A percentile compares a stretch with the other conserved stretches of the same genome.
phyloP scores from a whole-genome alignment of 2,797 vertebrate species.

The Harpagifer antarcticus region DNA sequence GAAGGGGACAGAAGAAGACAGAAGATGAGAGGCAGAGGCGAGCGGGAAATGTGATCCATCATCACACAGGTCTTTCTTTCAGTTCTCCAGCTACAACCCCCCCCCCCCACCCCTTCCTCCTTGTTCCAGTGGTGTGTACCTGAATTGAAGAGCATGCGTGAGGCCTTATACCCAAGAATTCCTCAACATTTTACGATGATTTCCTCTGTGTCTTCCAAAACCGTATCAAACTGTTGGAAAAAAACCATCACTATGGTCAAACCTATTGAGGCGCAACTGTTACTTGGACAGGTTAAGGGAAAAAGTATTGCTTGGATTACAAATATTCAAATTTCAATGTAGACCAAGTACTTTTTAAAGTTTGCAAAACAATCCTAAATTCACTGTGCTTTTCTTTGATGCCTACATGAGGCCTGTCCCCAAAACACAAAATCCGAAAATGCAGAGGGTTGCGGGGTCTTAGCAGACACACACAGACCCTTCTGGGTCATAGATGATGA shows the following conservation, averaged over 20 bases:
- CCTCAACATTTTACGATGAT: background rate
- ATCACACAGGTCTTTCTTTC: conserved; percentile 49
- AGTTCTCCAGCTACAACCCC: conserved; percentile 14
- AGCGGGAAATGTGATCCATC: conserved; percentile 69
- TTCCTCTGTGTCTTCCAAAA: conserved; percentile 8
- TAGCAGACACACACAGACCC: too few relatives aligned
- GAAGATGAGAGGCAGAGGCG: conserved; percentile 61
- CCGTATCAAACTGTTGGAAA: background rate
- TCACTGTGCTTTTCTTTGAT: too few relatives aligned
- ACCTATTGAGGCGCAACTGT: background rate
- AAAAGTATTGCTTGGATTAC: background rate
- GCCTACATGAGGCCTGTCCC: too few relatives aligned
- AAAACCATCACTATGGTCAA: background rate
- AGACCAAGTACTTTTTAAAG: too few relatives aligned
- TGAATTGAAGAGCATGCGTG: conserved; percentile 37
- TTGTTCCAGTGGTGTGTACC: conserved; percentile 26
- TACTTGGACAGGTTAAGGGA: background rate
- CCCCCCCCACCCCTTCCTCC: background rate
- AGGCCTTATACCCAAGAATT: conserved; percentile 5
- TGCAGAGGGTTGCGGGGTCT: too few relatives aligned
- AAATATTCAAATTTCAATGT: too few relatives aligned
- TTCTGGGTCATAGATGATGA: too few relatives aligned
- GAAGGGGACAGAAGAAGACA: conserved; percentile 51
- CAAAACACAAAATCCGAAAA: too few relatives aligned
- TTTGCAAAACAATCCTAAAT: too few relatives aligned